Evolutionary conservation across 2,797 vertebrate genomes (phyloP), one percentile per base, ranked within the genome.

Genomic region (Xenentodon cancila): DNA sequence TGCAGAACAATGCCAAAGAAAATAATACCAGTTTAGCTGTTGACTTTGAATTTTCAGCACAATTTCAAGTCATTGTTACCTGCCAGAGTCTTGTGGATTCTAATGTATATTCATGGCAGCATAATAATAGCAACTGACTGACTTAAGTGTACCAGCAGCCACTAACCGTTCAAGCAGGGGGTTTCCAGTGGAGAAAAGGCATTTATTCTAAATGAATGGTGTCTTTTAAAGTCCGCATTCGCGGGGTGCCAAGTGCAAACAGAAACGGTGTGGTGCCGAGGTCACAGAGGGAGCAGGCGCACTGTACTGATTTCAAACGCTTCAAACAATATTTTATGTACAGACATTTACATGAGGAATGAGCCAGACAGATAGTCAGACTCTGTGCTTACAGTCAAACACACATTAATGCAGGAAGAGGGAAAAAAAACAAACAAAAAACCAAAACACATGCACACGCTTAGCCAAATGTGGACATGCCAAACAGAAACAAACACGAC

Each of bases 401-500:
- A 45, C 53, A 55, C 46, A 46, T 54, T 58, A 37, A 47, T 0
- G 22, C 18, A 27, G 11, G 13, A 16, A 45, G 19, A 7, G 25
- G 7, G 21, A 18, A 4, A 8, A 8, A 17, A 30, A 37, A 37
- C 6, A 32, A 32, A 32, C 6, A 32, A 9, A 32, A 7, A 54
- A 42, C 1, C n/a, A 59, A 49, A 47, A 54, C 67, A 64, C 68
- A 73, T 60, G 62, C 65, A 55, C 75, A 69, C 53, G 5, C 55
- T 70, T 58, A 77, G 70, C 82, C 85, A 86, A 84, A 82, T 70
- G 80, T 82, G 82, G 77, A 86, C 88, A 84, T 69, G 89, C 84
- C 85, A 90, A 89, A 88, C 80, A 80, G 73, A 86, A 73, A 83
- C 44, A 55, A 86, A 88, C 79, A 86, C 78, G 82, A 86, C 88